Evolutionary conservation across 1,140 invertebrate genomes (phyloP), one percentile per base, ranked within the genome.

Genomic region (honey bee (Apis mellifera)): DNA sequence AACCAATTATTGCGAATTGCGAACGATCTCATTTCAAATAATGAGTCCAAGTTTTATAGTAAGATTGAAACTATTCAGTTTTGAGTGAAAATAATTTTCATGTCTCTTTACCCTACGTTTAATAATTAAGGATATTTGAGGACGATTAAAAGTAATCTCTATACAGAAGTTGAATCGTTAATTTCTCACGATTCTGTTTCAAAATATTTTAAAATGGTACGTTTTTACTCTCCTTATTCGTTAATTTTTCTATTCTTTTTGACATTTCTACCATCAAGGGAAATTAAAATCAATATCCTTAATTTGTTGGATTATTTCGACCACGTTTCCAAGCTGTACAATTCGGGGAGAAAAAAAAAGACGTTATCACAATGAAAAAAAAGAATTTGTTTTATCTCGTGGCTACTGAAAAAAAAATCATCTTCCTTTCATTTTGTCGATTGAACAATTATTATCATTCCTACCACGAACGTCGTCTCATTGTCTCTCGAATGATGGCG

Each of bases 81-180:
- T 42, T 42, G 32, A 42, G 32, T 42, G 32, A 42, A 42, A 21
- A 59, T 21, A 59, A n/a, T n/a, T 50, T 74, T 62, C n/a, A 13
- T 23, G 0, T 62, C 1, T 60, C n/a, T n/a, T 62, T n/a, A 54
- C 15, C 17, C n/a, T n/a, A 17, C 23, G 21, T 55, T 77, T 48
- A 68, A 68, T 68, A 57, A 77, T 77, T 66, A 66, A 77, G 62
- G 57, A 32, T 15, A 32, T 68, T 42, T 17, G 19, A 52, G n/a
- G 12, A 26, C 15, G 8, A 77, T 77, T 59, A 23, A 17, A 17
- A 70, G n/a, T n/a, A n/a, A n/a, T n/a, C n/a, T 59, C 11, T 9
- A 32, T 26, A 23, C 42, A 23, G 8, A n/a, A 21, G 42, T 42
- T 55, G 23, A 26, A 26, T 50, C 9, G 11, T 19, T 26, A 21